These are phyloP conservation scores for Melieria crassipennis DNA, from an alignment of 2,888 invertebrate species.

Conservation along the genomic window DNA sequence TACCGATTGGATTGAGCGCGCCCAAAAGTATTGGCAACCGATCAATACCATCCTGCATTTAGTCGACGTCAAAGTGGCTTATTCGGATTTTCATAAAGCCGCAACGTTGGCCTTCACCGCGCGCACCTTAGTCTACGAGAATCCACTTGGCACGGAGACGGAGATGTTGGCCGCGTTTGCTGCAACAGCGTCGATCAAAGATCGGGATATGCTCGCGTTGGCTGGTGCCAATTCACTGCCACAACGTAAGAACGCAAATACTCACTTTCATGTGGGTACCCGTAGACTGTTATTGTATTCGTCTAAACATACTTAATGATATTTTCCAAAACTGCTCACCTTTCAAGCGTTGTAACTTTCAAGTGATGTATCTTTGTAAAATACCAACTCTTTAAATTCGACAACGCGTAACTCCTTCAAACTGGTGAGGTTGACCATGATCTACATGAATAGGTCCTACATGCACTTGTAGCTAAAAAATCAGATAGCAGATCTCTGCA, in stretches of 20 bases:
- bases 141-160: constrained; percentile 75
- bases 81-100: constrained; percentile 69
- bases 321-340: no score
- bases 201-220: constrained; percentile 46
- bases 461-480: no score
- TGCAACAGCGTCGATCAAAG: constrained; percentile 35
- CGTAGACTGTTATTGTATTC: no score
- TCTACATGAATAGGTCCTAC: no score
- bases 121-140: constrained; percentile 76
- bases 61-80: constrained; percentile 74
- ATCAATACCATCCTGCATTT: constrained; percentile 76
- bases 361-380: no score
- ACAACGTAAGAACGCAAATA: constrained; percentile 59
- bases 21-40: constrained; percentile 71
- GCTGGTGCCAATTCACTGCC: constrained; percentile 54
- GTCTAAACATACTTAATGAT: no score
- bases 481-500: no score
- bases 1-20: constrained; percentile 74
- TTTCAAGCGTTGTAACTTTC: no score
- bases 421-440: no score
- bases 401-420: no score
- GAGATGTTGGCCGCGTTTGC: constrained; percentile 64
- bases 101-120: constrained; percentile 68
- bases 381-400: no score
- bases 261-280: not conserved